These are phyloP conservation scores for Saccopteryx leptura DNA, from an alignment of 2,113 vertebrate species.

Conservation along the genomic window DNA sequence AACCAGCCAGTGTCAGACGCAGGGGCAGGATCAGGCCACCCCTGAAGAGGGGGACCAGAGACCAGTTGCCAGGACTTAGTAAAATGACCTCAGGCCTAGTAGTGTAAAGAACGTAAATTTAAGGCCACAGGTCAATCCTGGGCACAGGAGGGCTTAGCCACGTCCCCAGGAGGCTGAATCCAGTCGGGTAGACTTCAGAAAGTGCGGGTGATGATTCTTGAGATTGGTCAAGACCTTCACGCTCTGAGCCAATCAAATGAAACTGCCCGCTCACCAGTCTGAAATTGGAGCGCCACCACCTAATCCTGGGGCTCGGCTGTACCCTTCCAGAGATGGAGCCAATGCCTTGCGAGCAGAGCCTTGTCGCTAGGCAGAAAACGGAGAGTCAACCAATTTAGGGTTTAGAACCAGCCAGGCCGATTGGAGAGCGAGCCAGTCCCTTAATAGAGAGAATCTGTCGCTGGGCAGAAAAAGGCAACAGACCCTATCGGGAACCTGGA, in stretches of 20 bases:
- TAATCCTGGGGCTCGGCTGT: constrained; percentile 6
- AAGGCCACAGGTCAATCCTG: constrained; percentile 30
- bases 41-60: neutral
- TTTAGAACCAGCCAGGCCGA: neutral
- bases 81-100: constrained; percentile 2
- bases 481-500: neutral
- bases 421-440: neutral
- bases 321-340: neutral
- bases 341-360: neutral
- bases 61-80: neutral
- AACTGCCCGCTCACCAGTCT: neutral
- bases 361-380: constrained; percentile 8
- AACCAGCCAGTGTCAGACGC: neutral
- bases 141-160: neutral
- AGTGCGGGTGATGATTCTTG: neutral
- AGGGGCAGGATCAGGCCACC: neutral
- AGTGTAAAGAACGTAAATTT: constrained; percentile 56
- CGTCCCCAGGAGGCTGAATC: neutral
- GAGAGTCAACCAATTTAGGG: neutral
- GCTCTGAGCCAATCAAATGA: constrained; percentile 26
- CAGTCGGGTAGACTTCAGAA: neutral
- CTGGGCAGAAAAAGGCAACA: neutral
- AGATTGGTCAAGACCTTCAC: neutral
- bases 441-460: neutral
- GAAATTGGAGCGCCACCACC: neutral